Conservation (phyloP, 2,888 invertebrate genomes). For the Phorcus lineatus region DNA sequence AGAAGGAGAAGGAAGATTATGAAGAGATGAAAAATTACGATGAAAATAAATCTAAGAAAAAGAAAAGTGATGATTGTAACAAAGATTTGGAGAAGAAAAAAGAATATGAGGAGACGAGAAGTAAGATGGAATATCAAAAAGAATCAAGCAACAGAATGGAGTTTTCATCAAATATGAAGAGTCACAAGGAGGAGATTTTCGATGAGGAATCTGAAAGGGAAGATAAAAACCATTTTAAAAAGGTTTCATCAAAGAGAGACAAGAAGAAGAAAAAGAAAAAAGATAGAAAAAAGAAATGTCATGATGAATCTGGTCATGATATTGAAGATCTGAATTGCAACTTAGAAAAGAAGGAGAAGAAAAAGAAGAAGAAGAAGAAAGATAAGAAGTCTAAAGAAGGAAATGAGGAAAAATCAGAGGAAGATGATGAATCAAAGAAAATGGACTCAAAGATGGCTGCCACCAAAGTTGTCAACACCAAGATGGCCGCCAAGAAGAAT, state of each 20-base stretch:
- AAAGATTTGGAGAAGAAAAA: too few relatives aligned
- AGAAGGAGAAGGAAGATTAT: too few relatives aligned
- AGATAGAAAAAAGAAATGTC: not conserved
- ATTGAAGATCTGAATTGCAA: not conserved
- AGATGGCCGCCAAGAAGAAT: not conserved
- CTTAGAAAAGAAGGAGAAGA: not conserved
- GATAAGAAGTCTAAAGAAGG: not conserved
- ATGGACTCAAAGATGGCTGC: not conserved
- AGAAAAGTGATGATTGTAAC: too few relatives aligned
- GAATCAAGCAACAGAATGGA: too few relatives aligned
- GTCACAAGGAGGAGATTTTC: too few relatives aligned
- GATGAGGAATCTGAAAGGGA: too few relatives aligned
- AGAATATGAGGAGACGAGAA: too few relatives aligned
- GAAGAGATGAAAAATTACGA: too few relatives aligned
- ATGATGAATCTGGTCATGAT: not conserved
- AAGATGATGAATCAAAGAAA: not conserved
- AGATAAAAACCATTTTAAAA: too few relatives aligned
- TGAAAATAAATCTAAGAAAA: too few relatives aligned
- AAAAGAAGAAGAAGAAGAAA: not conserved
- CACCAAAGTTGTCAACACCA: not conserved
- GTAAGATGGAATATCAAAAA: too few relatives aligned
- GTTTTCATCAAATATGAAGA: too few relatives aligned
- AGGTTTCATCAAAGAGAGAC: not conserved
- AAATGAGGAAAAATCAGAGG: not conserved
- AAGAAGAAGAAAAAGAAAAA: not conserved